These are phyloP conservation scores for Aplocera efformata DNA, from an alignment of 2,888 invertebrate genomes.

Conservation along the genomic window DNA sequence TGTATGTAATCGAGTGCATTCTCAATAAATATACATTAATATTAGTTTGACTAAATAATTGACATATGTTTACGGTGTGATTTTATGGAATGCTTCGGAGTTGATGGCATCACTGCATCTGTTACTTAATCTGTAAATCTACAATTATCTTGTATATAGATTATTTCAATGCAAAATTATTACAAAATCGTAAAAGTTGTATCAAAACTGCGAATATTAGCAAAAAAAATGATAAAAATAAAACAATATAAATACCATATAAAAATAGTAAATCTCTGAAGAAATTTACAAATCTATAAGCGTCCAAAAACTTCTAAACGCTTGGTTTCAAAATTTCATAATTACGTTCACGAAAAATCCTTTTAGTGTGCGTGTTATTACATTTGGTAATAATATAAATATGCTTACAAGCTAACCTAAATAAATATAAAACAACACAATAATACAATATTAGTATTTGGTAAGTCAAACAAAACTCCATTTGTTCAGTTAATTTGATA, in stretches of 20 bases:
- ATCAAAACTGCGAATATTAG: conserved; percentile 45
- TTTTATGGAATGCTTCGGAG: too few species aligned
- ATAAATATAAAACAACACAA: conserved; percentile 41
- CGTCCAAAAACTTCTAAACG: background rate
- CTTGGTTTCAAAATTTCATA: too few species aligned
- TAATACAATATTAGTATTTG: conserved; percentile 70
- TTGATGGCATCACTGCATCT: conserved; percentile 7
- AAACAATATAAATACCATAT: conserved; percentile 47
- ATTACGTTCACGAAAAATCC: too few species aligned
- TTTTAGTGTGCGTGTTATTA: too few species aligned
- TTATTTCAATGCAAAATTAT: conserved; percentile 33
- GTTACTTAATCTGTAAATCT: conserved; percentile 25
- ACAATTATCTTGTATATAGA: conserved; percentile 23
- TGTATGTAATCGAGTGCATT: too few species aligned
- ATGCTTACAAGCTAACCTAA: conserved; percentile 38
- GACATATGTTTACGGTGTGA: too few species aligned
- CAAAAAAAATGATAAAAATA: conserved; percentile 60
- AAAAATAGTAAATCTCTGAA: conserved; percentile 60
- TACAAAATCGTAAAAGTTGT: conserved; percentile 54
- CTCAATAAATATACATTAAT: too few species aligned
- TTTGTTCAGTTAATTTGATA: background rate
- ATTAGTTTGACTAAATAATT: too few species aligned
- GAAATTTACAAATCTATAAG: conserved; percentile 23
- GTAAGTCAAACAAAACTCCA: conserved; percentile 27
- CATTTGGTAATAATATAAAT: conserved; percentile 8